phyloP scores from a whole-genome alignment of 2,797 vertebrate genomes.

The Echeneis naucrates region DNA sequence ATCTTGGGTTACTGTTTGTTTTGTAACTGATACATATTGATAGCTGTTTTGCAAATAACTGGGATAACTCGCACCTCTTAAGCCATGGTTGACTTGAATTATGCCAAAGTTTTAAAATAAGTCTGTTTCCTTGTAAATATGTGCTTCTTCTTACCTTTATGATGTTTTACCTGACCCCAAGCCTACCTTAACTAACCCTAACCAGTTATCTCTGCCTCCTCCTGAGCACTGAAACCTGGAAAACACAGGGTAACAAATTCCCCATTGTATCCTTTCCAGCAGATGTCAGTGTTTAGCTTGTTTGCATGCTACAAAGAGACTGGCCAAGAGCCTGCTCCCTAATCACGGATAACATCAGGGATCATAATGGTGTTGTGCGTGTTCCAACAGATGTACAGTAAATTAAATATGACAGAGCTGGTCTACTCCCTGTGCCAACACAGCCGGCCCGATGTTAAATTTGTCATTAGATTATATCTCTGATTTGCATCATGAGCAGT shows the following conservation, averaged over 20 bases:
- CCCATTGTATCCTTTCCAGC: slow-evolving; percentile 7
- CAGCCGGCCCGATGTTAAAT: neutral
- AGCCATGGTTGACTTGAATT: neutral
- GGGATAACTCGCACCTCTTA: too few species aligned
- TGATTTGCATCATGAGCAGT: slow-evolving; percentile 4
- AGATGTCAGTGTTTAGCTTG: slow-evolving; percentile 66
- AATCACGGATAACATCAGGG: too few species aligned
- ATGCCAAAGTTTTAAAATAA: neutral
- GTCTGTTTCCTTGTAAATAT: neutral
- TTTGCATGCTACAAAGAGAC: neutral
- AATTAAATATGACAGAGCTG: neutral
- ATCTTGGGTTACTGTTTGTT: too few species aligned
- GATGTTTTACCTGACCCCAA: neutral
- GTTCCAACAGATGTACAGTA: neutral
- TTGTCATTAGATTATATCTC: neutral
- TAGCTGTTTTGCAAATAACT: too few species aligned
- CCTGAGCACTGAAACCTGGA: neutral
- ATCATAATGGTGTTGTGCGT: neutral
- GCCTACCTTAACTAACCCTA: neutral
- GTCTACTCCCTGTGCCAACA: neutral
- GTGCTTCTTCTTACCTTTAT: neutral
- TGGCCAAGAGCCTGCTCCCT: neutral
- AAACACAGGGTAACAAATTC: accelerated
- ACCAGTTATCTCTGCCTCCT: neutral
- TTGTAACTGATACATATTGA: too few species aligned